Percentiles rank a stretch among this genome's conserved stretches.
These are phyloP conservation scores for Drosophila ironensis DNA, from an alignment of 1,140 invertebrate species.

Conservation along the genomic window DNA sequence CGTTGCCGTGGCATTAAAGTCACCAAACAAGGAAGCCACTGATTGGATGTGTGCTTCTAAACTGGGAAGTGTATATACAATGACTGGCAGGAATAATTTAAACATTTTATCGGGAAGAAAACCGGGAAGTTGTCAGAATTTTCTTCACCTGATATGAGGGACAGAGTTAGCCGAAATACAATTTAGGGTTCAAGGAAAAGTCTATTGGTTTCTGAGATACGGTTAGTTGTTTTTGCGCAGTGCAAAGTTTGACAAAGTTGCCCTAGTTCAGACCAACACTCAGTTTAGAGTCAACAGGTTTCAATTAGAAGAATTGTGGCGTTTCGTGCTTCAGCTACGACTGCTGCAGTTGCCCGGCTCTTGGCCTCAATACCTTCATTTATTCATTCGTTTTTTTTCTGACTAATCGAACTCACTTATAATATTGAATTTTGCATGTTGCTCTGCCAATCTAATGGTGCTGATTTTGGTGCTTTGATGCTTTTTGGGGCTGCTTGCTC, in stretches of 20 bases:
- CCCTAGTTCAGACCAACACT: neutral
- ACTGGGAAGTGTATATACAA: neutral
- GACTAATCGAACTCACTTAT: constrained; percentile 37
- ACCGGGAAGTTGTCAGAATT: no score
- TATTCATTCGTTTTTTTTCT: neutral
- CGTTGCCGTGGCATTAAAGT: constrained; percentile 40
- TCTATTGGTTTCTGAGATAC: no score
- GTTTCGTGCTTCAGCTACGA: neutral
- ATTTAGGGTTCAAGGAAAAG: no score
- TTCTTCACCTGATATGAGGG: no score
- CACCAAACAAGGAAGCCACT: constrained; percentile 27
- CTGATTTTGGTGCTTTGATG: constrained; percentile 52
- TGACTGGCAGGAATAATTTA: no score
- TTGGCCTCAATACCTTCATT: constrained; percentile 21
- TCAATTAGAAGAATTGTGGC: constrained; percentile 3
- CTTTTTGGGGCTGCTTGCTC: constrained; percentile 46
- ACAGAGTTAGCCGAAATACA: no score
- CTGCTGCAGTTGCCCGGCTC: constrained; percentile 13
- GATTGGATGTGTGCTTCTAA: constrained; percentile 20
- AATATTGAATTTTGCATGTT: constrained; percentile 76
- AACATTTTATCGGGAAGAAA: no score
- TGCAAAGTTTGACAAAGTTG: neutral
- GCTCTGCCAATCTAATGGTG: constrained; percentile 69
- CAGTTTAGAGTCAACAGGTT: neutral
- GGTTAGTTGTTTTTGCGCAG: neutral